A percentile compares a stretch with the other conserved stretches of the same genome.
These are phyloP conservation scores for Copidosoma aretas DNA, from an alignment of 2,888 invertebrate genomes.

Conservation along the genomic window DNA sequence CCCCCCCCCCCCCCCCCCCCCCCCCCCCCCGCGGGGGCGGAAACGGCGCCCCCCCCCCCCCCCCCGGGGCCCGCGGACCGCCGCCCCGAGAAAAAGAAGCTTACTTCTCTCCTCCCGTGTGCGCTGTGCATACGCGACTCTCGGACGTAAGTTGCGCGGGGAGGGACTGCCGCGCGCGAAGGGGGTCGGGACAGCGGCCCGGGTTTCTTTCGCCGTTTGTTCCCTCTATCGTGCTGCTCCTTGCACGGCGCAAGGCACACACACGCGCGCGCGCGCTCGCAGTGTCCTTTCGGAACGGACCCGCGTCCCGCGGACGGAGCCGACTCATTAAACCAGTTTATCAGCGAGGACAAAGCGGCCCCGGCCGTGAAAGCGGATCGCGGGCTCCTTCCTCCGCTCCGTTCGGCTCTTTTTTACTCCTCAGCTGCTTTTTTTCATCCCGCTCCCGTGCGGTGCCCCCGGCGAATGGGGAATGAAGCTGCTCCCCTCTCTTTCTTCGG, in stretches of 20 bases:
- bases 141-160: too few relatives aligned
- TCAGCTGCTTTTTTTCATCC: constrained; percentile 4
- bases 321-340: constrained; percentile 40
- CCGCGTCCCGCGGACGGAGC: not conserved
- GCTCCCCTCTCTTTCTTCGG: not conserved
- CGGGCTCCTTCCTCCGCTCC: constrained; percentile 19
- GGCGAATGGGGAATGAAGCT: not conserved
- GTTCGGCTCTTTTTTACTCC: not conserved
- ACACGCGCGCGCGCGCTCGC: too few relatives aligned
- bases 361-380: constrained; percentile 25
- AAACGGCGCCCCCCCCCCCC: not conserved
- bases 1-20: constrained; percentile 19
- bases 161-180: too few relatives aligned
- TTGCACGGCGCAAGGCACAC: too few relatives aligned
- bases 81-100: too few relatives aligned
- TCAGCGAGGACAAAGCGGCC: constrained; percentile 34
- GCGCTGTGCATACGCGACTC: too few relatives aligned
- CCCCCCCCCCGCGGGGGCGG: not conserved
- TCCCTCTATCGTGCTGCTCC: too few relatives aligned
- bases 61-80: not conserved
- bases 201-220: too few relatives aligned
- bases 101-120: too few relatives aligned
- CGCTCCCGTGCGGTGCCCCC: not conserved
- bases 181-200: too few relatives aligned
- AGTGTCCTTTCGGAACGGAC: too few relatives aligned